Evolutionary conservation across 2,888 invertebrate species (phyloP).

Genomic region (Drosophila atroscutellata): DNA sequence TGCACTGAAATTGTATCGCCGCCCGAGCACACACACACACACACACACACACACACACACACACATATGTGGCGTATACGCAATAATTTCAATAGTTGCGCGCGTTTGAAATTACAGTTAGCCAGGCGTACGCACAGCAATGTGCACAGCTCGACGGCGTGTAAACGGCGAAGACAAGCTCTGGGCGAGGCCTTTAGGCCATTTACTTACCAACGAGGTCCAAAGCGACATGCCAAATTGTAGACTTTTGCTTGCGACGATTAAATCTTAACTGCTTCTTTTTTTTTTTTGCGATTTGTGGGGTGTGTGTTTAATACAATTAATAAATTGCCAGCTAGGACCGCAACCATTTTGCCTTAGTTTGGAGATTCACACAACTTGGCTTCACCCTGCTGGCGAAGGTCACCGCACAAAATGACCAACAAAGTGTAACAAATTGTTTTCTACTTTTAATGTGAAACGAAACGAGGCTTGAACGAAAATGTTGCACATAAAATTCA

Average conservation of each 20-base stretch:
- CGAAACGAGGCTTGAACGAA: conserved; percentile 44
- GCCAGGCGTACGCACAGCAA: conserved; percentile 68
- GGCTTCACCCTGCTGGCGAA: conserved; percentile 24
- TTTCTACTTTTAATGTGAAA: conserved; percentile 22
- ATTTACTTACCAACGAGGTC: conserved; percentile 16
- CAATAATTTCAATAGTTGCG: conserved; percentile 64
- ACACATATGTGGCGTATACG: conserved; percentile 66
- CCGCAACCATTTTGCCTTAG: conserved; percentile 20
- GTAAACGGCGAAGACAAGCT: conserved; percentile 10
- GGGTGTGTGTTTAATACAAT: conserved; percentile 54
- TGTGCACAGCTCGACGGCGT: conserved; percentile 53
- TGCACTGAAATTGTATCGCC: conserved; percentile 67
- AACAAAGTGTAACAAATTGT: conserved; percentile 51
- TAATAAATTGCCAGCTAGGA: conserved; percentile 39
- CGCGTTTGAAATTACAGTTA: conserved; percentile 75
- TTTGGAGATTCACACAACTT: conserved; percentile 27
- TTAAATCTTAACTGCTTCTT: conserved; percentile 29
- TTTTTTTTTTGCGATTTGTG: conserved; percentile 9
- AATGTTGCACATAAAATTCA: conserved; percentile 69
- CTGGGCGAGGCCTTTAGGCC: conserved; percentile 35
- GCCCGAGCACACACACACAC: conserved; percentile 21
- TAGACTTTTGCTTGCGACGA: conserved; percentile 33
- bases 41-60: conserved; percentile 21
- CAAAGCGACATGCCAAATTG: conserved; percentile 56
- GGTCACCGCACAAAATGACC: conserved; percentile 33